Base-by-base conservation (phyloP, 2,888 invertebrate genomes). In the Coenonympha glycerion region DNA sequence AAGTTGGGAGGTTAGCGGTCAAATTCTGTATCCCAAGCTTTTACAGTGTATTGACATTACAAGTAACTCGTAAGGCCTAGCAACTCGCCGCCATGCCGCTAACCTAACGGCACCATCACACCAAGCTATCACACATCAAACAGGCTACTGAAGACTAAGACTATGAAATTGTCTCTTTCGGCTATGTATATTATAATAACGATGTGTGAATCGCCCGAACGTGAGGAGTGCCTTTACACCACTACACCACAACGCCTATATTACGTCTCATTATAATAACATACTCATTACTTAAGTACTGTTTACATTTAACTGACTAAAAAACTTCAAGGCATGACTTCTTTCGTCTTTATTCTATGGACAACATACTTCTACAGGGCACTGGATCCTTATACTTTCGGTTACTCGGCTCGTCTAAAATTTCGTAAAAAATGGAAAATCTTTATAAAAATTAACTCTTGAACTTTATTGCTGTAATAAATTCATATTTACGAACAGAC, bases 311-410 rank as follows among this genome's bases (percentile, higher is more conserved):
- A 69, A 80, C 76, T 79, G 85, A 86, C 86, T 86, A 86, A 76
- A 79, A 71, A 71, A 69, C 74, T 82, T 84, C 83, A 85, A 86
- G 86, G 86, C 86, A 83, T 80, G 77, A 82, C 79, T 81, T 79
- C 77, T 70, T 77, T 76, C 80, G 77, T 81, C 78, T 81, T 81
- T 79, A 83, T 63, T 73, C 77, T 85, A 85, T 82, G 82, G 83
- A 83, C 85, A 83, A 82, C 77, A 67, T 83, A 84, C 73, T 77
- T 45, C 85, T 86, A 86, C 76, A 79, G 86, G 86, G 84, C 85
- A 85, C 86, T 85, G 85, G 84, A 79, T 79, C 74, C 74, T 81
- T 84, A 82, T 78, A 84, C 73, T 76, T 71, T 83, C 76, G 74
- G 78, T 82, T 77, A 74, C 63, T 76, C 77, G 74, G 76, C 72